Base-by-base conservation (phyloP, 2,113 vertebrate genomes). In the Mugil cephalus region DNA sequence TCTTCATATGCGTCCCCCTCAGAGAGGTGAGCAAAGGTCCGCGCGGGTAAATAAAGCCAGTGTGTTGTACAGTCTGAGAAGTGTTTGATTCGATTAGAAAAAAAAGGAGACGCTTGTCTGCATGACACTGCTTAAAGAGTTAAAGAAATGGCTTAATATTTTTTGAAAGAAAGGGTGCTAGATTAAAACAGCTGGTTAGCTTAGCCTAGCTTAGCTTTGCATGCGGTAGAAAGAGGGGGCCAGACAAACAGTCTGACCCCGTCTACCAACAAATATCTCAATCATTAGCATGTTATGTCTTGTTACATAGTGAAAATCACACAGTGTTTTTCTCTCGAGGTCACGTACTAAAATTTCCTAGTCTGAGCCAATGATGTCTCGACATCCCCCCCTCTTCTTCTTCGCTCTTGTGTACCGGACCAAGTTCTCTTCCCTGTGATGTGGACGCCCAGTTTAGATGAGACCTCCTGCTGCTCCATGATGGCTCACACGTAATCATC, bases 1-100 rank as follows among this genome's bases (percentile, higher is more conserved):
- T 69, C 77, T 74, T 84, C 84, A 80, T 36, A 52, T 79, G 82
- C 68, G 72, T 89, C 80, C 72, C 84, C 77, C 71, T 68, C 59
- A 50, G 50, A 68, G 69, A 62, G 68, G 38, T 53, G 77, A 73
- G 58, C 71, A 53, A 66, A 90, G 78, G 83, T 82, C 68, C 3
- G 39, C 19, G 36, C 55, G 40, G 19, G 50, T 59, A 73, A 81
- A 73, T 38, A 56, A 71, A 82, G 38, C 13, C 12, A 14, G 34
- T 17, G 4, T 63, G 61, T 73, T 64, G 46, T 51, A 82, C 59
- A 53, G 69, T 51, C 47, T 60, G 50, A 66, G 65, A 64, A 59
- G 43, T 34, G 52, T 67, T 72, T 43, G 21, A 60, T 74, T 72
- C 6, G 14, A 73, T 79, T 62, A 46, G 43, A 35, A 58, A 51